These are phyloP conservation scores for Scylla paramamosain DNA, from an alignment of 1,140 invertebrate species.

Conservation along the genomic window DNA sequence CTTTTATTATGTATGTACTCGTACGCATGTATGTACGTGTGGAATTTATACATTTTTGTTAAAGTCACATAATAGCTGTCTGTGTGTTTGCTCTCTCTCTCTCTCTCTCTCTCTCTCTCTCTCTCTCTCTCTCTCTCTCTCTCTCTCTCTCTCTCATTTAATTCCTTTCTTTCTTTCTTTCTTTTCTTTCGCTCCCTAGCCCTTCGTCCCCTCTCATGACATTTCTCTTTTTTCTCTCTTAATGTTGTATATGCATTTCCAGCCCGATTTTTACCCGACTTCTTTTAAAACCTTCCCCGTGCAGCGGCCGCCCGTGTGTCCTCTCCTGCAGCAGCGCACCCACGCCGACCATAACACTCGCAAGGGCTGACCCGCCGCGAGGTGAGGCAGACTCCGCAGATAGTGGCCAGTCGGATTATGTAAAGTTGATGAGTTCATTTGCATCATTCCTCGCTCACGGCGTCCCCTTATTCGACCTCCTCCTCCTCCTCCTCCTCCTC, in stretches of 20 bases:
- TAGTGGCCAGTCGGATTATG: slow-evolving; percentile 11
- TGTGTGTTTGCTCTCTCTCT: no score
- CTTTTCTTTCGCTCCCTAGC: background rate
- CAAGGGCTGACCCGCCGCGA: background rate
- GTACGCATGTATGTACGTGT: no score
- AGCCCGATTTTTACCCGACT: background rate
- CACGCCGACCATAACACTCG: no score
- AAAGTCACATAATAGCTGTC: no score
- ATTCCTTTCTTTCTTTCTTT: background rate
- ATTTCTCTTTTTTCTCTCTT: background rate
- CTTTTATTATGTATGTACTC: no score
- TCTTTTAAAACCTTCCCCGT: background rate
- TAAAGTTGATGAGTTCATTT: slow-evolving; percentile 24
- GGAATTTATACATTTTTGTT: no score
- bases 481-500: background rate
- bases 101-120: slow-evolving; percentile 7
- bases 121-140: slow-evolving; percentile 11
- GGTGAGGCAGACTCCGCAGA: background rate
- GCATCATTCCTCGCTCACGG: background rate
- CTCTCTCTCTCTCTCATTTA: background rate
- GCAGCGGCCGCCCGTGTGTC: no score
- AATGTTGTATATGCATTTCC: slow-evolving; percentile 23
- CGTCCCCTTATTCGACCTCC: background rate
- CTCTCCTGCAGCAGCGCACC: no score
- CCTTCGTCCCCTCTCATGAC: slow-evolving; percentile 16